phyloP scores from a whole-genome alignment of 2,113 vertebrate species.

The Semicossyphus pulcher region DNA sequence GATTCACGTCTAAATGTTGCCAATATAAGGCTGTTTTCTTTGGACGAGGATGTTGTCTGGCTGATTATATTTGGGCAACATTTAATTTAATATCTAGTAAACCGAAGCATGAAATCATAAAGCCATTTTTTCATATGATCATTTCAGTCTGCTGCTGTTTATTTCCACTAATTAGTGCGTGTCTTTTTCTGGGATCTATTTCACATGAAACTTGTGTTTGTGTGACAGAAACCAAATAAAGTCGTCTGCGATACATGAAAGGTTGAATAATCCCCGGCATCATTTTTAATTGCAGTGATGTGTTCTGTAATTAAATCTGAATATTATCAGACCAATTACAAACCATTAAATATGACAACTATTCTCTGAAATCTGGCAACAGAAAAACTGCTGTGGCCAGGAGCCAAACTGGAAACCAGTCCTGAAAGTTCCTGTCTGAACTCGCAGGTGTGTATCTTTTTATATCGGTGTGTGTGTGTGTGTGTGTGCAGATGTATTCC shows the following conservation, averaged over 20 bases:
- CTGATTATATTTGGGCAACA: background rate
- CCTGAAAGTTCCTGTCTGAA: background rate
- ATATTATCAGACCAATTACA: conserved; percentile 24
- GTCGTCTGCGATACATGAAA: conserved; percentile 11
- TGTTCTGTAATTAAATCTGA: background rate
- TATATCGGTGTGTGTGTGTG: background rate
- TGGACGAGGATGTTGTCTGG: background rate
- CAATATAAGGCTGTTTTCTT: background rate
- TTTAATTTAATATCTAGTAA: background rate
- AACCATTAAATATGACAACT: conserved; percentile 6
- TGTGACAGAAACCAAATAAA: conserved; percentile 8
- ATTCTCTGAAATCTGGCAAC: background rate
- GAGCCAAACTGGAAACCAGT: conserved; percentile 46
- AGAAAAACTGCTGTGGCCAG: background rate
- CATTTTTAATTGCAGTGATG: conserved; percentile 22
- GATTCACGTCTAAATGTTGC: background rate
- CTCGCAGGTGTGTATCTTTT: background rate
- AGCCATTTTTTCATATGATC: background rate
- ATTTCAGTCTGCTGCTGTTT: conserved; percentile 1
- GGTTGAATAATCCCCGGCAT: conserved; percentile 5
- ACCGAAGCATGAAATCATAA: background rate
- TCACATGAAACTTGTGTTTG: background rate
- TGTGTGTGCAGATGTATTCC: conserved; percentile 8
- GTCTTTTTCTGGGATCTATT: background rate
- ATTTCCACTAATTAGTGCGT: background rate